A percentile compares a stretch with the other conserved stretches of the same genome.
These are phyloP conservation scores for Tinamus major DNA, from an alignment of 2,797 vertebrate genomes.

Conservation along the genomic window DNA sequence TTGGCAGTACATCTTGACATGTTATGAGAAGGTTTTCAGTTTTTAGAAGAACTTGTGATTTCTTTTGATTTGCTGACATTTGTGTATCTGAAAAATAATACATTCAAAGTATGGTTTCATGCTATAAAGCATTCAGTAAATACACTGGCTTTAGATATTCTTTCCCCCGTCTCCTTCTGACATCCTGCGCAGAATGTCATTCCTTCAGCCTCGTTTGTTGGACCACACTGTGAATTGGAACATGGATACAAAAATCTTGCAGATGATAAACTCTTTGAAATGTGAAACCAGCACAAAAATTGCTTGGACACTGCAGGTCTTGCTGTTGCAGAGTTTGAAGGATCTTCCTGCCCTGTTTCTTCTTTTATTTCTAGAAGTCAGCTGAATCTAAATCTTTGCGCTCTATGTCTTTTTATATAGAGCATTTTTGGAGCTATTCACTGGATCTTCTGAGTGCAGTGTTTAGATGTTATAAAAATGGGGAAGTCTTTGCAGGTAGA, in stretches of 20 bases:
- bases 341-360: not conserved
- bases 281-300: not conserved
- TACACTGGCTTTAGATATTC: not conserved
- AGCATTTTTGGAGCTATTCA: not conserved
- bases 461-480: not conserved
- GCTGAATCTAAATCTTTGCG: not conserved
- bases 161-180: not conserved
- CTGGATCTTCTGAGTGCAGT: not conserved
- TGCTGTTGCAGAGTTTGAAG: not conserved
- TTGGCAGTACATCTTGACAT: not conserved
- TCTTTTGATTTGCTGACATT: not conserved
- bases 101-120: not conserved
- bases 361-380: not conserved
- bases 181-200: not conserved
- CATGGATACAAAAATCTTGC: not conserved
- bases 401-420: not conserved
- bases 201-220: not conserved
- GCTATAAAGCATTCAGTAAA: not conserved
- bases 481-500: not conserved
- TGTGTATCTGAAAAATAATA: not conserved
- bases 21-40: not conserved
- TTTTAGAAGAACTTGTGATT: not conserved
- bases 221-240: not conserved
- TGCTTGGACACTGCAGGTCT: fast-evolving
- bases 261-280: not conserved